phyloP scores from a whole-genome alignment of 2,888 invertebrate genomes.

The Dryobotodes eremita region DNA sequence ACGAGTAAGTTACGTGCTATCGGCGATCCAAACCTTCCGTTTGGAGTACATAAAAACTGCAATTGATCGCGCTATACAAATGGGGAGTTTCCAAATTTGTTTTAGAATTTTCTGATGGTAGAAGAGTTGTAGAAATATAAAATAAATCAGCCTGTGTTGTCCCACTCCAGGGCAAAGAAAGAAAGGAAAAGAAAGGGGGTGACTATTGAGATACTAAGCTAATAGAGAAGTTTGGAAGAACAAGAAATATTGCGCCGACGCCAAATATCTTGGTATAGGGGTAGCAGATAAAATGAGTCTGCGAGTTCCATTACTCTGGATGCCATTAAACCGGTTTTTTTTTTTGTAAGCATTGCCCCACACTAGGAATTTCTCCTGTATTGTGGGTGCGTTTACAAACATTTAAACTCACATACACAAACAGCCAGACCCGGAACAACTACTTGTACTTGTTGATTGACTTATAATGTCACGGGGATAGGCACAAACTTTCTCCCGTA shows the following conservation, averaged over 20 bases:
- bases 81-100: slow-evolving; percentile 17
- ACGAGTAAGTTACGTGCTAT: slow-evolving; percentile 64
- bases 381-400: too few species aligned
- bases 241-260: not conserved
- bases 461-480: not conserved
- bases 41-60: slow-evolving; percentile 46
- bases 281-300: not conserved
- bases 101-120: slow-evolving; percentile 14
- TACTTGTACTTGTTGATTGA: too few species aligned
- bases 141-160: too few species aligned
- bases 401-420: too few species aligned
- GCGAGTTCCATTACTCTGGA: not conserved
- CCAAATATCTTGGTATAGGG: not conserved
- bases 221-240: not conserved
- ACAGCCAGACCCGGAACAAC: too few species aligned
- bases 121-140: not conserved
- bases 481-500: not conserved
- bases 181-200: not conserved
- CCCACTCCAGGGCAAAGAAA: too few species aligned
- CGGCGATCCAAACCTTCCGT: slow-evolving; percentile 52
- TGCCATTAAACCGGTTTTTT: too few species aligned
- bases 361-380: too few species aligned
- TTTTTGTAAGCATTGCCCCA: too few species aligned
- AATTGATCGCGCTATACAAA: slow-evolving; percentile 36
- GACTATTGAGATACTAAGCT: not conserved